Conservation (phyloP, 2,888 invertebrate species). For the Liodrosophila aerea region DNA sequence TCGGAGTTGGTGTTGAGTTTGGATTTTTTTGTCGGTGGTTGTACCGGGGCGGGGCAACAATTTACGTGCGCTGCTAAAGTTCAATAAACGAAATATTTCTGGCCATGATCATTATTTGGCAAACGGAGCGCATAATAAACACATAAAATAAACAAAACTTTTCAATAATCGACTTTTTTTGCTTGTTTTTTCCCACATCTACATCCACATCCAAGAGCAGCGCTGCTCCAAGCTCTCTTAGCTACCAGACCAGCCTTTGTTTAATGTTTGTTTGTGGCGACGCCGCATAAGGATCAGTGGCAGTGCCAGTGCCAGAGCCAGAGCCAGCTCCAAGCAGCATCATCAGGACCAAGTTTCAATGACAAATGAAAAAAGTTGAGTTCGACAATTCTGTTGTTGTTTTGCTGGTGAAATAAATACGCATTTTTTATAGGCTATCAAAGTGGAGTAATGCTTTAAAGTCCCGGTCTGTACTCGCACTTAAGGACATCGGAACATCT, state of each 20-base stretch:
- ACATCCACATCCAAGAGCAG: no score
- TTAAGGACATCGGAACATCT: slow-evolving; percentile 35
- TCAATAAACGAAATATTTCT: slow-evolving; percentile 80
- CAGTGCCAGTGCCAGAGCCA: no score
- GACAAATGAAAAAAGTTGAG: slow-evolving; percentile 73
- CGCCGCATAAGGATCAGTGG: slow-evolving; percentile 27
- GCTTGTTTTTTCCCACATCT: slow-evolving; percentile 2
- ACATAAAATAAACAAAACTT: slow-evolving; percentile 79
- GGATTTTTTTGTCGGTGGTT: slow-evolving; percentile 3
- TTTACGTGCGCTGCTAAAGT: slow-evolving; percentile 78
- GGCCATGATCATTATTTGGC: slow-evolving; percentile 81
- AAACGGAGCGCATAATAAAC: slow-evolving; percentile 81
- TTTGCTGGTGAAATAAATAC: slow-evolving; percentile 67
- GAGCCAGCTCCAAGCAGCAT: slow-evolving; percentile 7
- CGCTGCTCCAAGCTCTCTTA: background rate
- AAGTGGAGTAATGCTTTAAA: slow-evolving; percentile 39
- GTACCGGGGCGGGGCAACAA: slow-evolving; percentile 39
- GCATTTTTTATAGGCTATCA: slow-evolving; percentile 66
- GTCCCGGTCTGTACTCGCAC: slow-evolving; percentile 6
- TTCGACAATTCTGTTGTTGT: slow-evolving; percentile 20
- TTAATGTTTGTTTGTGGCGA: slow-evolving; percentile 75
- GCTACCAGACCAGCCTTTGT: slow-evolving; percentile 49
- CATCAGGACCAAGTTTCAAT: slow-evolving; percentile 74
- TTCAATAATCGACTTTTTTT: slow-evolving; percentile 79
- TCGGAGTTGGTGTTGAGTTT: slow-evolving; percentile 28